These are phyloP conservation scores for Drosophila lowei DNA, from an alignment of 1,140 invertebrate species.

Conservation along the genomic window DNA sequence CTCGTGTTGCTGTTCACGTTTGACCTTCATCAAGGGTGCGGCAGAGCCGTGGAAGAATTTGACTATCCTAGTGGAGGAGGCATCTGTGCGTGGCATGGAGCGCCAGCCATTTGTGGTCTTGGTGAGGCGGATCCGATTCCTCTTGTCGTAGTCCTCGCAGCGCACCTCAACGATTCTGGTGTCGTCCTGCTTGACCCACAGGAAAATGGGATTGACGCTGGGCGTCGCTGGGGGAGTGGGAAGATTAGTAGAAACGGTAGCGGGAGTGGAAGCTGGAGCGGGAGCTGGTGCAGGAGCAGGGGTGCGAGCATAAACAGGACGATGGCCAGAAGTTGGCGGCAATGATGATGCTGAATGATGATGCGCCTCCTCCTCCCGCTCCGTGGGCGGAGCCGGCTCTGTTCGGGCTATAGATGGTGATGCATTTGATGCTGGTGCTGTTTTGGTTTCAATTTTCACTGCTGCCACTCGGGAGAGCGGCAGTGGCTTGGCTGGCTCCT, in stretches of 20 bases:
- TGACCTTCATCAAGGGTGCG: conserved; percentile 72
- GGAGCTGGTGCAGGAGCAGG: conserved; percentile 1
- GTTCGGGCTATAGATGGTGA: conserved; percentile 19
- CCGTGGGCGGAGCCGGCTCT: conserved; percentile 12
- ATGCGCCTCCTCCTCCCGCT: not conserved
- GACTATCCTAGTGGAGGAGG: conserved; percentile 82
- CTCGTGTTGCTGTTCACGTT: conserved; percentile 66
- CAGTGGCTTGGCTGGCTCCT: conserved; percentile 37
- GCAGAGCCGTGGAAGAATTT: conserved; percentile 73
- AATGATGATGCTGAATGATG: not conserved
- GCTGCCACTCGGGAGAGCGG: conserved; percentile 33
- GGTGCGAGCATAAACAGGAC: not conserved
- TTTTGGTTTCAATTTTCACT: conserved; percentile 79
- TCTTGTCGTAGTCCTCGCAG: conserved; percentile 92
- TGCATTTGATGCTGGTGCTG: conserved; percentile 31
- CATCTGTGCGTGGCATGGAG: conserved; percentile 89
- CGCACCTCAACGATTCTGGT: conserved; percentile 91
- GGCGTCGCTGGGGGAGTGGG: conserved; percentile 62
- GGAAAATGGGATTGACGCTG: conserved; percentile 90
- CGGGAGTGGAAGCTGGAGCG: not conserved
- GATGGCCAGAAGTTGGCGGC: conserved; percentile 7
- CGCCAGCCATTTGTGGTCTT: conserved; percentile 91
- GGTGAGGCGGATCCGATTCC: conserved; percentile 91
- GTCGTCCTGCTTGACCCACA: conserved; percentile 91
- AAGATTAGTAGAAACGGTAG: not conserved